phyloP scores from a whole-genome alignment of 2,888 invertebrate species.

The Drosophila setosimentum region DNA sequence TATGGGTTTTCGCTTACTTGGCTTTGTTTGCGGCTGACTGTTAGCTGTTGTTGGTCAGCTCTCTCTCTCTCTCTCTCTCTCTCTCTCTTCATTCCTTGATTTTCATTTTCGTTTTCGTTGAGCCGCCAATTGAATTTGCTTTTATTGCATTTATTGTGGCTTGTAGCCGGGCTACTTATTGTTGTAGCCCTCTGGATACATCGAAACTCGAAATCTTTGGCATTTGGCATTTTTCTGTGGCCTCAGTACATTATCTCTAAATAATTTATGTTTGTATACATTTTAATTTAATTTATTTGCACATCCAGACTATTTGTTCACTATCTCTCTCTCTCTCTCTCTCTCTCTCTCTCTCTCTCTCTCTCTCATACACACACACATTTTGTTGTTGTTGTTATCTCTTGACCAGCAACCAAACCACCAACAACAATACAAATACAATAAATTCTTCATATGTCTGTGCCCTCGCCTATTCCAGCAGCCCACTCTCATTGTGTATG shows the following conservation, averaged over 20 bases:
- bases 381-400: constrained; percentile 12
- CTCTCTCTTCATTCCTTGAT: constrained; percentile 8
- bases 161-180: constrained; percentile 63
- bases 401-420: constrained; percentile 52
- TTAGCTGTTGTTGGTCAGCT: constrained; percentile 23
- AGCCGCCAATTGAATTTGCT: constrained; percentile 75
- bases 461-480: background rate
- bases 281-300: constrained; percentile 79
- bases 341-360: too few species aligned
- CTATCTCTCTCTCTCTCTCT: background rate
- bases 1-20: constrained; percentile 61
- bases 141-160: constrained; percentile 77
- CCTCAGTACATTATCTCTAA: constrained; percentile 77
- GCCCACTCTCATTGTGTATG: background rate
- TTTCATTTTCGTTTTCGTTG: constrained; percentile 52
- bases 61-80: background rate
- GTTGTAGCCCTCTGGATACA: constrained; percentile 45
- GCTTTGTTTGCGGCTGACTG: constrained; percentile 56
- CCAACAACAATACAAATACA: constrained; percentile 53
- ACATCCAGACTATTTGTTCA: constrained; percentile 66
- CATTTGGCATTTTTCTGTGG: constrained; percentile 19
- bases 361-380: too few species aligned
- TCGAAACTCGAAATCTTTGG: constrained; percentile 21
- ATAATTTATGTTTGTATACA: constrained; percentile 80
- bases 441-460: constrained; percentile 56